Evolutionary conservation across 2,888 invertebrate genomes (phyloP), one percentile per base, ranked within the genome.

Genomic region (Chouioia cunea): DNA sequence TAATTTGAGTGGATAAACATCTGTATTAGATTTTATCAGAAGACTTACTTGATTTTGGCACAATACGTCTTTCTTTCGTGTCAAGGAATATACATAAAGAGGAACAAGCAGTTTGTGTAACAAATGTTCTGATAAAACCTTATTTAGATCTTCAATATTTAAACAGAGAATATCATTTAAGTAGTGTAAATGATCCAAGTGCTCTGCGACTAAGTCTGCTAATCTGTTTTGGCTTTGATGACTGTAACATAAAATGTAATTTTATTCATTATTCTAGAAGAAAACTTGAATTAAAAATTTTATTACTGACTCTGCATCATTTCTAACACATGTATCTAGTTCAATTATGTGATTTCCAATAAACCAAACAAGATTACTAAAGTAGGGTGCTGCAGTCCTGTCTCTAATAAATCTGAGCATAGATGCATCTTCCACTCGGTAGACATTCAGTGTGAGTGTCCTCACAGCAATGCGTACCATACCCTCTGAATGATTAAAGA

Each of bases 381-480:
- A 98, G 87, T 99, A 99, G 0, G 98, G 97, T 36, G 97, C 97
- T 12, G 98, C 98, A 47, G 99, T 98, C 86, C 95, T 93, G 86
- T 98, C 97, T 81, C 97, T 89, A 76, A 99, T 98, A 85, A 98
- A 99, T 76, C 93, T 90, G 76, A 98, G 88, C 98, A 99, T 99
- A 72, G 95, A 96, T 56, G 92, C 91, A 86, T 97, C 97, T 81
- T 96, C 94, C 46, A 98, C 97, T 87, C 91, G 89, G 82, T 97
- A 99, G 0, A 99, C 98, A 87, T 99, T 99, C 52, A 99, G 89
- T 0, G 99, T 97, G 74, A 99, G 90, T 14, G 99, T 99, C 71
- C 99, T 89, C 15, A 99, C 99, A 2, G 99, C 99, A 78, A 99
- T 99, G 58, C 99, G 91, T 46, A 99, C 99, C 99, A 99, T 99